Evolutionary conservation across 2,797 vertebrate species (phyloP).

Genomic region (Phrynocephalus guinanensis): DNA sequence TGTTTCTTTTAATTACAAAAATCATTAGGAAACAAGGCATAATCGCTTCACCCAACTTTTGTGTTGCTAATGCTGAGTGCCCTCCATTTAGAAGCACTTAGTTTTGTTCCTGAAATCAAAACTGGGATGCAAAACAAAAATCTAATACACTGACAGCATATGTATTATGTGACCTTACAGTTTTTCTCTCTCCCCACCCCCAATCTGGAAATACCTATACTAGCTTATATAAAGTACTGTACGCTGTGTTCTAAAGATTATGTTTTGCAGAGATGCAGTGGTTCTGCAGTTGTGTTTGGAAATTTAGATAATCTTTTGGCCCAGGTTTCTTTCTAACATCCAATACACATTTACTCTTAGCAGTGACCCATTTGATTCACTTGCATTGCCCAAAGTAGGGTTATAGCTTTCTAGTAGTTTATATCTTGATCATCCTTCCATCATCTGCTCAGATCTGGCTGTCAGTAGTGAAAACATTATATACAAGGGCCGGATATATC

Average conservation of each 20-base stretch:
- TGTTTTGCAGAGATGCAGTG: slow-evolving; percentile 5
- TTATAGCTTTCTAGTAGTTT: background rate
- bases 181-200: background rate
- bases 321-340: slow-evolving; percentile 7
- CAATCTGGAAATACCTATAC: background rate
- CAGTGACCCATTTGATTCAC: background rate
- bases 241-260: slow-evolving; percentile 6
- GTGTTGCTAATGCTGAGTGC: background rate
- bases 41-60: background rate
- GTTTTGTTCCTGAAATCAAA: background rate
- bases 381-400: background rate
- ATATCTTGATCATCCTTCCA: background rate
- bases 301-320: slow-evolving; percentile 13
- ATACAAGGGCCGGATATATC: background rate
- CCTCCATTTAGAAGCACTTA: background rate
- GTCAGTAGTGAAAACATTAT: background rate
- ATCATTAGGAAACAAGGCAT: background rate
- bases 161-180: background rate
- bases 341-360: background rate
- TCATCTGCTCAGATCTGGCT: background rate
- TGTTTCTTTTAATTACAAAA: background rate
- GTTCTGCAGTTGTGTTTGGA: background rate
- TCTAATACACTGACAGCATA: background rate
- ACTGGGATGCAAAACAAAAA: background rate
- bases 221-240: background rate